Conservation (phyloP, 2,888 invertebrate species). For the Acrobasis suavella region DNA sequence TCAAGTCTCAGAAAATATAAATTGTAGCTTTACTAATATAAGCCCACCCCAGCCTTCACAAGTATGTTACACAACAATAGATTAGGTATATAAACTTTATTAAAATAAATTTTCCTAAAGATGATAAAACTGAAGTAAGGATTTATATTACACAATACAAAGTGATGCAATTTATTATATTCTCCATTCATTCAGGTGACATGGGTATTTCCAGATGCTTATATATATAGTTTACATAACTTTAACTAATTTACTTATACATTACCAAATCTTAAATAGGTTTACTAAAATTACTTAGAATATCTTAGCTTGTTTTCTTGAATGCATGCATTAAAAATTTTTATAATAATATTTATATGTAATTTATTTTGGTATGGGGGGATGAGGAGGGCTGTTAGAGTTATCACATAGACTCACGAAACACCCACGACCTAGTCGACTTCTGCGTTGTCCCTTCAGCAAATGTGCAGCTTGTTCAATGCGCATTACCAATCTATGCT, state of each 20-base stretch:
- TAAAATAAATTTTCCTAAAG: background rate
- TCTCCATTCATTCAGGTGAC: background rate
- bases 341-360: background rate
- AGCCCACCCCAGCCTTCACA: background rate
- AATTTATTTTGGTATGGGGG: slow-evolving; percentile 33
- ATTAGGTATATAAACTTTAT: background rate
- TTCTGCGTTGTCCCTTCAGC: slow-evolving; percentile 61
- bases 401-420: slow-evolving; percentile 46
- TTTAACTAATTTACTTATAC: slow-evolving; percentile 6
- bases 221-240: slow-evolving; percentile 5
- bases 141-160: background rate
- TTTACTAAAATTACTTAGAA: slow-evolving; percentile 9
- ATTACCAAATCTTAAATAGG: slow-evolving; percentile 10
- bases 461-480: slow-evolving; percentile 72
- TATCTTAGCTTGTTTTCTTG: slow-evolving; percentile 12
- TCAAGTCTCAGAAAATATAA: background rate
- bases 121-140: background rate
- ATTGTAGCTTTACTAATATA: background rate
- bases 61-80: background rate
- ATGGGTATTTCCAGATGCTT: background rate
- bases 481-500: slow-evolving; percentile 76
- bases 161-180: background rate
- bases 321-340: background rate
- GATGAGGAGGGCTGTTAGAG: slow-evolving; percentile 44
- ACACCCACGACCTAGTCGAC: slow-evolving; percentile 44